Base-by-base conservation (phyloP, 1,140 invertebrate genomes). In the Ptiloglossa arizonensis region DNA sequence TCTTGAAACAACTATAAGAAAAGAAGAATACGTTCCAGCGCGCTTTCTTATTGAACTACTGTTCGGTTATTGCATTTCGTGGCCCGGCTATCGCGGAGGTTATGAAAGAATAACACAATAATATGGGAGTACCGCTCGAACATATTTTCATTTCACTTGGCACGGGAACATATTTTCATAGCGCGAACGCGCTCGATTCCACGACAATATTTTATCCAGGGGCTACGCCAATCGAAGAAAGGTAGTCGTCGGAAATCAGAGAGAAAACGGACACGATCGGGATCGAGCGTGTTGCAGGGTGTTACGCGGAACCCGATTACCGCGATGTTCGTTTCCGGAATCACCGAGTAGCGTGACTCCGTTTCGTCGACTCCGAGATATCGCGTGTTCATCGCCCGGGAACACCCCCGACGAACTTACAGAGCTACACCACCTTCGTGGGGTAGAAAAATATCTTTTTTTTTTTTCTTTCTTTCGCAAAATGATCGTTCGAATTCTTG, bases 91-190 rank as follows among this genome's bases (percentile, higher is more conserved):
- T 46, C 50, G 24, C 22, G 27, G n/a, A 24, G 41, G 41, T 76
- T 69, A 76, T 76, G 64, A 76, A 76, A 76, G 64, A 76, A 68
- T 59, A 76, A 69, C 44, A 76, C 73, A 76, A 74, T 69, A 76
- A 76, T 68, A 59, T 19, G 17, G 17, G 3, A 38, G 54, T 22
- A 5, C 22, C 17, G 15, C 22, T 41, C 32, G 4, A 11, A 19
- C 35, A 22, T 38, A 56, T 56, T 59, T 57, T 68, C 32, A 22
- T 48, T 59, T 50, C 57, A 5, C 17, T 5, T 22, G 0, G 22
- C 19, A 13, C 1, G 19, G 5, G 15, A 13, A 64, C 35, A 48
- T 57, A 57, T 56, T 68, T 68, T 75, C 38, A 2, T n/a, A n/a
- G 17, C 17, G 27, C 17, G n/a, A n/a, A n/a, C 9, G 6, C 4